phyloP scores from a whole-genome alignment of 2,113 vertebrate genomes.

The Cyrtonyx montezumae region DNA sequence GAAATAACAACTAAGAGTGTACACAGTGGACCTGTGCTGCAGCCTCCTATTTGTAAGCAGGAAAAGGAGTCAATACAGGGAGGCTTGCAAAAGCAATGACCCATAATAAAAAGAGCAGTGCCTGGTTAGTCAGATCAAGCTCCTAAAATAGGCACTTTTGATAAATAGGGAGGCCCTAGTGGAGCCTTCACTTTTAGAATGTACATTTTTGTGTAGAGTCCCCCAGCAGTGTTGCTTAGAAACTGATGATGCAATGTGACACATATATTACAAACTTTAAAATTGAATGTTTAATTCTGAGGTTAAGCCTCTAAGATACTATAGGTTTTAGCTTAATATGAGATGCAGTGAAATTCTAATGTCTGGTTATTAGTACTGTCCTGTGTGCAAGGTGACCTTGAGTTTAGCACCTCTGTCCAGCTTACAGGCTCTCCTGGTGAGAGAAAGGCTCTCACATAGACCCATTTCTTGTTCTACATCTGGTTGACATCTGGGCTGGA shows the following conservation, averaged over 20 bases:
- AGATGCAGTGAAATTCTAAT: neutral
- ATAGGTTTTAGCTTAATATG: neutral
- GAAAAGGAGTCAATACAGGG: conserved; percentile 22
- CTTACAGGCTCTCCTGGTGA: conserved; percentile 27
- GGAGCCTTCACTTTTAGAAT: conserved; percentile 7
- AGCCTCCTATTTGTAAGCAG: neutral
- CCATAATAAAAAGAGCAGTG: conserved; percentile 38
- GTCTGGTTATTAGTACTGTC: conserved; percentile 4
- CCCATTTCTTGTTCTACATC: conserved; percentile 18
- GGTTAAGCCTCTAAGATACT: neutral
- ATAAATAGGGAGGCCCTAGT: conserved; percentile 13
- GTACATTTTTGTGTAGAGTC: neutral
- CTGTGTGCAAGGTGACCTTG: neutral
- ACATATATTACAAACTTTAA: neutral
- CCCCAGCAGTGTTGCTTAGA: neutral
- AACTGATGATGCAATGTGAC: neutral
- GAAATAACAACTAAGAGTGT: conserved; percentile 52
- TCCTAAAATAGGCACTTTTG: conserved; percentile 15
- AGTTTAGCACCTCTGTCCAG: conserved; percentile 11
- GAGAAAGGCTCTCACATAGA: neutral
- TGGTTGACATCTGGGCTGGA: conserved; percentile 56
- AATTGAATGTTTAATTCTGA: neutral
- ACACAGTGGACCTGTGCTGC: conserved; percentile 26
- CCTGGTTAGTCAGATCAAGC: conserved; percentile 25
- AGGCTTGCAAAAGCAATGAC: conserved; percentile 53